Conservation (phyloP, 2,888 invertebrate species). For the Deilephila elpenor region DNA sequence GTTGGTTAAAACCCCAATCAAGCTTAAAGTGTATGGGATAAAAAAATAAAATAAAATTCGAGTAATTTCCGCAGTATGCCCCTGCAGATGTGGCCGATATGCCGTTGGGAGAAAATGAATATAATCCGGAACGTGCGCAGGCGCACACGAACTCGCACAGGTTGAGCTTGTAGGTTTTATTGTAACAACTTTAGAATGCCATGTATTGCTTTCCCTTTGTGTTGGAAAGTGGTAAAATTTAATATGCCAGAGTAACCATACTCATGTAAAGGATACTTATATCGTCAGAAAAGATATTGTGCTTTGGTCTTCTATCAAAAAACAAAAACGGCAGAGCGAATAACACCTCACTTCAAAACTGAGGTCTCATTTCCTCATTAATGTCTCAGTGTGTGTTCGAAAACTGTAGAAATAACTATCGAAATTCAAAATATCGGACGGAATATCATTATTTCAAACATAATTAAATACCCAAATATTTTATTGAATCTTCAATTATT, state of each 20-base stretch:
- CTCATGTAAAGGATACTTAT: not conserved
- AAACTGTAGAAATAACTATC: too few relatives aligned
- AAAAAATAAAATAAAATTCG: constrained; percentile 3
- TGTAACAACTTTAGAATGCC: constrained; percentile 24
- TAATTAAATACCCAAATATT: too few relatives aligned
- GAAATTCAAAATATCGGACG: too few relatives aligned
- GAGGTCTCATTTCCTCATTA: too few relatives aligned
- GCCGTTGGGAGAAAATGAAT: constrained; percentile 39
- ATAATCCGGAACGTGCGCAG: constrained; percentile 45
- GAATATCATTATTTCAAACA: too few relatives aligned
- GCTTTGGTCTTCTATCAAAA: not conserved
- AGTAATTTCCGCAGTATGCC: not conserved
- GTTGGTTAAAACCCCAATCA: not conserved
- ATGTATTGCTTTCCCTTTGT: constrained; percentile 30
- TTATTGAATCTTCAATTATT: too few relatives aligned
- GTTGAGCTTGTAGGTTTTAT: constrained; percentile 29
- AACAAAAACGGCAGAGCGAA: too few relatives aligned
- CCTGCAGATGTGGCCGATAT: constrained; percentile 26
- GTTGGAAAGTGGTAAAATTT: constrained; percentile 30
- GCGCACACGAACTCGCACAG: constrained; percentile 40
- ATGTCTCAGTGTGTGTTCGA: too few relatives aligned
- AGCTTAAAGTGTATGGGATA: not conserved
- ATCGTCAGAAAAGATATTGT: not conserved
- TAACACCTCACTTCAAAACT: too few relatives aligned
- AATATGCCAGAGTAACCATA: not conserved